These are phyloP conservation scores for Amblyteles armatorius DNA, from an alignment of 2,888 invertebrate species.

Conservation along the genomic window DNA sequence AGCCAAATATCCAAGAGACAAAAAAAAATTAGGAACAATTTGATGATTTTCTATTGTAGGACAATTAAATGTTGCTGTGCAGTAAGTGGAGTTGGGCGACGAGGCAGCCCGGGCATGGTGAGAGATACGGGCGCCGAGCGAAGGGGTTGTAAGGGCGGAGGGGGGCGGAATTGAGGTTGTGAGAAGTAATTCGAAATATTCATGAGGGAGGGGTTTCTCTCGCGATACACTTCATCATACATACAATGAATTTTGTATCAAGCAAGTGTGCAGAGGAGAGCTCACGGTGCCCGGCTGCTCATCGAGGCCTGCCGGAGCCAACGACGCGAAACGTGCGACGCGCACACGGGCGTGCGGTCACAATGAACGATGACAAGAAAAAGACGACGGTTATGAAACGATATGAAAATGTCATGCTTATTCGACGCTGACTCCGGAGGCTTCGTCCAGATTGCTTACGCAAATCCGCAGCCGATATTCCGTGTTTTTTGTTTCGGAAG, in stretches of 20 bases:
- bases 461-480: constrained; percentile 1
- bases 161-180: constrained; percentile 62
- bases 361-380: not conserved
- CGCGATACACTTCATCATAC: constrained; percentile 70
- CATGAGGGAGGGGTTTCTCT: constrained; percentile 64
- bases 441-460: not conserved
- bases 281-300: constrained; percentile 52
- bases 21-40: constrained; percentile 49
- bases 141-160: not conserved
- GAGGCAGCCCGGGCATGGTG: constrained; percentile 10
- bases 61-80: constrained; percentile 65
- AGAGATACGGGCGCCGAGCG: constrained; percentile 12
- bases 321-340: constrained; percentile 24
- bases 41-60: constrained; percentile 19
- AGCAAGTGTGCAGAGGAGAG: constrained; percentile 60
- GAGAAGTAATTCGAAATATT: constrained; percentile 71
- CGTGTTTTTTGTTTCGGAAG: not conserved
- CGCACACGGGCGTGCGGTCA: not conserved
- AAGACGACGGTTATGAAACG: constrained; percentile 1
- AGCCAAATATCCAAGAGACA: constrained; percentile 1
- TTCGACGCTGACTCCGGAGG: not conserved
- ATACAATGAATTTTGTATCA: constrained; percentile 72
- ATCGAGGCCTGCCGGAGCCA: constrained; percentile 50
- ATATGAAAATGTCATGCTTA: constrained; percentile 25
- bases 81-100: not conserved